A percentile compares a stretch with the other conserved stretches of the same genome.
phyloP scores from a whole-genome alignment of 2,888 invertebrate species.

The Sphaerophoria rueppellii region DNA sequence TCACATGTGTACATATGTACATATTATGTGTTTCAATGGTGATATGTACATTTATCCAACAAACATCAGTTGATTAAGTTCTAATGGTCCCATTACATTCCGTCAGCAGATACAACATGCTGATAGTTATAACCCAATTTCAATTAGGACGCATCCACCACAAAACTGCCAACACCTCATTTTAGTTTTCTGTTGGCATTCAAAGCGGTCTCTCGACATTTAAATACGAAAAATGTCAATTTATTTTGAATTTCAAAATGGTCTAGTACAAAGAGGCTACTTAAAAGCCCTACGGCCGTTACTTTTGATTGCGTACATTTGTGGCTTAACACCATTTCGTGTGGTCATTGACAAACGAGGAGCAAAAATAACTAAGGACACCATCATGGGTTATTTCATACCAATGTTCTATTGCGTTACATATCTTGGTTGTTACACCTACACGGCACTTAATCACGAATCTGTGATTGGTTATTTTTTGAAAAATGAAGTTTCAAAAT shows the following conservation, averaged over 20 bases:
- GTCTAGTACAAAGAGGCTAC: background rate
- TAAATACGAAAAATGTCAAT: conserved; percentile 1
- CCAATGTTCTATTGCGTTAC: background rate
- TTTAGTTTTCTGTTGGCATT: conserved; percentile 11
- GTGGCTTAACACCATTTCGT: conserved; percentile 12
- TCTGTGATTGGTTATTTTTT: conserved; percentile 68
- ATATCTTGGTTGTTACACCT: conserved; percentile 39
- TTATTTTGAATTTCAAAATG: conserved; percentile 3
- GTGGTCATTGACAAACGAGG: conserved; percentile 3
- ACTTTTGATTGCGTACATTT: background rate
- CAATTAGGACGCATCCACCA: too few species aligned
- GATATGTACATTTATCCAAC: too few species aligned
- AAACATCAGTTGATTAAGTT: too few species aligned
- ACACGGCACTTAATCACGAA: conserved; percentile 47
- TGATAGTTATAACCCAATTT: too few species aligned
- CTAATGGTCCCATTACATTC: too few species aligned
- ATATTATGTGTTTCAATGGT: too few species aligned
- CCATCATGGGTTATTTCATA: background rate
- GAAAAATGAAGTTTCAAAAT: conserved; percentile 51
- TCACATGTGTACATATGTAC: too few species aligned
- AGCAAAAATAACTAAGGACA: background rate
- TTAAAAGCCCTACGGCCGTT: background rate
- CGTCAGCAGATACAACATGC: too few species aligned
- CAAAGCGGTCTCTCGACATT: background rate
- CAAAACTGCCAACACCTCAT: background rate